Conservation (phyloP, 2,113 vertebrate genomes). For the Pedetes capensis region DNA sequence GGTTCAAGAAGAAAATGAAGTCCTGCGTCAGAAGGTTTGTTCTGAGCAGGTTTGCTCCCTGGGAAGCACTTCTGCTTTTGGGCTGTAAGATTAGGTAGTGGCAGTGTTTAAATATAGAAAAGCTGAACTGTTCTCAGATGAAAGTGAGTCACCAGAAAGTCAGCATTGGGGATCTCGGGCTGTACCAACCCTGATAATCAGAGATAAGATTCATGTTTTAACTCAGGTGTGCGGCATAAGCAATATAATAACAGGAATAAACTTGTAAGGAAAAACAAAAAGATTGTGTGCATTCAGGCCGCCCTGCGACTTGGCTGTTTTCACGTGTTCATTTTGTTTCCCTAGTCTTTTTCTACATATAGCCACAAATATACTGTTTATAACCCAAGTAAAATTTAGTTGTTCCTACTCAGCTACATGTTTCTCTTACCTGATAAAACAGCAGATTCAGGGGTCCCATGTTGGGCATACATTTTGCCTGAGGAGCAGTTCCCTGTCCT, state of each 20-base stretch:
- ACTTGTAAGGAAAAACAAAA: background rate
- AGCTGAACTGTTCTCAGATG: background rate
- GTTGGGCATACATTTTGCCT: background rate
- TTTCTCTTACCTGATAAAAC: background rate
- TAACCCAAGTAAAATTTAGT: background rate
- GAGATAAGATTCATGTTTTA: background rate
- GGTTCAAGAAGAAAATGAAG: conserved; percentile 94
- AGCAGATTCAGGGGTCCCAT: background rate
- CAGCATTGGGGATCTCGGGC: background rate
- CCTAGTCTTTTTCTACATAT: background rate
- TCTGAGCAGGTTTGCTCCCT: background rate
- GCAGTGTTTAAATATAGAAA: background rate
- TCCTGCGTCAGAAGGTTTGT: conserved; percentile 91
- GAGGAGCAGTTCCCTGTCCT: background rate
- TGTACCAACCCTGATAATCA: background rate
- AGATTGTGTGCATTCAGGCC: background rate
- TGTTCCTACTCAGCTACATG: background rate
- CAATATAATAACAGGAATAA: background rate
- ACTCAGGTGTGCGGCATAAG: background rate
- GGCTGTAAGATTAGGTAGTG: background rate
- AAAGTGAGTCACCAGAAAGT: background rate
- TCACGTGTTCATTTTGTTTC: background rate
- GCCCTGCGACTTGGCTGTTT: background rate
- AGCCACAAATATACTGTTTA: background rate
- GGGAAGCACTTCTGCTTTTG: conserved; percentile 35